Evolutionary conservation across 64 coral and sea anemone species (phyloP).

Genomic region (Cladopsammia gracilis): DNA sequence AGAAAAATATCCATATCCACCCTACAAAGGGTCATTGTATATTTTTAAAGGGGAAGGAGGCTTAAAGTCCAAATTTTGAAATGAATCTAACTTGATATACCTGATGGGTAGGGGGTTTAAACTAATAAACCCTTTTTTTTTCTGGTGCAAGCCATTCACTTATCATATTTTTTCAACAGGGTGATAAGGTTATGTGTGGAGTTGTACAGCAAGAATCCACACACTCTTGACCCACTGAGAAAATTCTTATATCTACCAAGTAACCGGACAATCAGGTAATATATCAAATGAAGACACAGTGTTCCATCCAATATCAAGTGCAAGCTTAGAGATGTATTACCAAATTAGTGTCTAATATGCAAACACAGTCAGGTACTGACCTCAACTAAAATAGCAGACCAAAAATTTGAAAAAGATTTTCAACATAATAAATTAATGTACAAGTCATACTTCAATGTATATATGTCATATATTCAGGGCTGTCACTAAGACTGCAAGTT

Average conservation of each 20-base stretch:
- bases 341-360: background rate
- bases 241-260: conserved; percentile 58
- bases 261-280: conserved; percentile 54
- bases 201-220: conserved; percentile 57
- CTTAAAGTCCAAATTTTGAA: too few relatives aligned
- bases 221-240: conserved; percentile 5
- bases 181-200: conserved; percentile 37
- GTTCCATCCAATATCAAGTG: background rate
- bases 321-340: conserved; percentile 30
- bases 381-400: background rate
- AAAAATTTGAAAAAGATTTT: background rate
- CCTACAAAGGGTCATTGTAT: too few relatives aligned
- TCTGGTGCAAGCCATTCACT: background rate
- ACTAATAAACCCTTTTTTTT: background rate
- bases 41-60: too few relatives aligned
- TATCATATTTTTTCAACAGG: conserved; percentile 9
- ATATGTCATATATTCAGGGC: background rate
- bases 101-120: too few relatives aligned
- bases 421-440: conserved; percentile 10
- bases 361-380: background rate
- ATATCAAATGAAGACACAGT: background rate
- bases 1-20: too few relatives aligned
- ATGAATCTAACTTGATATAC: too few relatives aligned
- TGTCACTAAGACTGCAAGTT: too few relatives aligned
- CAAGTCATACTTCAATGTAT: background rate